phyloP scores from a whole-genome alignment of 2,888 invertebrate genomes.

The Melolontha melolontha region DNA sequence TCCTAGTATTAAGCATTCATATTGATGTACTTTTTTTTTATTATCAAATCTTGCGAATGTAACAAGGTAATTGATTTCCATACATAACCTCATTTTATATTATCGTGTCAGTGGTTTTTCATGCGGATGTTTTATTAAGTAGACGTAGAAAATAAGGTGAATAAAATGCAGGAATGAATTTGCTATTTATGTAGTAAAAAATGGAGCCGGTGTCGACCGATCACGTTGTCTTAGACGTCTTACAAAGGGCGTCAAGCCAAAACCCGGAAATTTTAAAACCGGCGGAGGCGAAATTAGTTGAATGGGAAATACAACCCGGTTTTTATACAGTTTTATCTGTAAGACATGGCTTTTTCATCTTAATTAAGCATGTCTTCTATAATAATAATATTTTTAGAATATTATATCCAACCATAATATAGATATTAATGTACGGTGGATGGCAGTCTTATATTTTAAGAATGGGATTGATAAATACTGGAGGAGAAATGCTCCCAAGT shows the following conservation, averaged over 20 bases:
- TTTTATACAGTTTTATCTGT: constrained; percentile 89
- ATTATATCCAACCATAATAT: constrained; percentile 82
- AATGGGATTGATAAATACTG: constrained; percentile 95
- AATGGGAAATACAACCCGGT: constrained; percentile 92
- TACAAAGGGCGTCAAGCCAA: constrained; percentile 88
- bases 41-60: too few species aligned
- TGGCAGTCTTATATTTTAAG: constrained; percentile 93
- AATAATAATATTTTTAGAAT: constrained; percentile 69
- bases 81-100: too few species aligned
- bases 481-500: constrained; percentile 86
- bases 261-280: constrained; percentile 85
- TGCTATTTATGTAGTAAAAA: constrained; percentile 25
- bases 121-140: too few species aligned
- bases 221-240: constrained; percentile 77
- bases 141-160: too few species aligned
- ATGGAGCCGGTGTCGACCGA: constrained; percentile 72
- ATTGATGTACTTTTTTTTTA: too few species aligned
- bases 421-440: constrained; percentile 88
- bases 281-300: constrained; percentile 86
- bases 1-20: too few species aligned
- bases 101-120: too few species aligned
- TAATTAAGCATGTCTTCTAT: constrained; percentile 16
- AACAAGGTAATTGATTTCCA: too few species aligned
- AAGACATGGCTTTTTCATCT: constrained; percentile 59
- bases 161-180: constrained; percentile 7